A percentile compares a stretch with the other conserved stretches of the same genome.
Conservation (phyloP, 2,888 invertebrate genomes). For the Drosophila putrida region DNA sequence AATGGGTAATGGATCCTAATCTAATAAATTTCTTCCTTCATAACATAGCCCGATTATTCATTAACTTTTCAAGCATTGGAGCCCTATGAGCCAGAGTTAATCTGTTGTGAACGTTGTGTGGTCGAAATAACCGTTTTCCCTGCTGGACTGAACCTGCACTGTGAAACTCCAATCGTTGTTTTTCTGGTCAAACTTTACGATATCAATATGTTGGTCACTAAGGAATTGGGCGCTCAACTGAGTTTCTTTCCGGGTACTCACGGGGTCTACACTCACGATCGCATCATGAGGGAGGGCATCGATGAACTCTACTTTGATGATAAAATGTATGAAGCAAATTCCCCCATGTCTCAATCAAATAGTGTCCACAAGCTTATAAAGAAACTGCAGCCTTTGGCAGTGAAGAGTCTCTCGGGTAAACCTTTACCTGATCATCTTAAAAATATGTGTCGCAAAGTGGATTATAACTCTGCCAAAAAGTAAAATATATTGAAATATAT, state of each 20-base stretch:
- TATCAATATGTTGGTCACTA: constrained; percentile 54
- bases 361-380: too few relatives aligned
- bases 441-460: too few relatives aligned
- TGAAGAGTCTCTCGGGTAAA: too few relatives aligned
- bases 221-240: constrained; percentile 60
- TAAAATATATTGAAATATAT: too few relatives aligned
- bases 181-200: constrained; percentile 54
- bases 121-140: constrained; percentile 61
- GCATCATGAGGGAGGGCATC: constrained; percentile 63
- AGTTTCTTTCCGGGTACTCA: constrained; percentile 62
- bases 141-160: constrained; percentile 49
- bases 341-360: too few relatives aligned
- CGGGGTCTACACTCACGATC: constrained; percentile 58
- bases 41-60: constrained; percentile 44
- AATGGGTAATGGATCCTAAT: too few relatives aligned
- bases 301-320: constrained; percentile 64
- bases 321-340: background rate
- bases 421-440: too few relatives aligned
- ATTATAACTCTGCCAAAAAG: too few relatives aligned
- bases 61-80: constrained; percentile 62
- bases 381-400: too few relatives aligned
- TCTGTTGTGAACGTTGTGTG: constrained; percentile 55
- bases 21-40: background rate
- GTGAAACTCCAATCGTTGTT: constrained; percentile 47
- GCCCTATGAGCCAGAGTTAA: constrained; percentile 61